Conservation (phyloP, 1,140 invertebrate species). For the Drosophila pallidifrons region DNA sequence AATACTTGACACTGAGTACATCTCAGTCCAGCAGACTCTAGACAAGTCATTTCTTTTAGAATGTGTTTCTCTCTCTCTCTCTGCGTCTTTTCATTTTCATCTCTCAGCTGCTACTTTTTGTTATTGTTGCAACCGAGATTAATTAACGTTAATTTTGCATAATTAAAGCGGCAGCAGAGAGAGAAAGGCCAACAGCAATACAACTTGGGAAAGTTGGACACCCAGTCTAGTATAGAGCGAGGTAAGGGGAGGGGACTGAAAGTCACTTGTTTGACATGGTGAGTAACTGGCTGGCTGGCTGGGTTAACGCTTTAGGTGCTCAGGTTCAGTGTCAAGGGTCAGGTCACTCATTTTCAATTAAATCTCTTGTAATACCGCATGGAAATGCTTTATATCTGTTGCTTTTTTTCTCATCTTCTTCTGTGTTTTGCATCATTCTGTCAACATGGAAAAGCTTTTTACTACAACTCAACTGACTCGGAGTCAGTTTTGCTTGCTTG, state of each 20-base stretch:
- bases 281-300: slow-evolving; percentile 8
- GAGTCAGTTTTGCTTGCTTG: slow-evolving; percentile 3
- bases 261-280: slow-evolving; percentile 9
- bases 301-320: slow-evolving; percentile 23
- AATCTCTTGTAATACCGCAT: slow-evolving; percentile 45
- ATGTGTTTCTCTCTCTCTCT: slow-evolving; percentile 9
- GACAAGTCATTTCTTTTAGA: slow-evolving; percentile 1
- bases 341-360: slow-evolving; percentile 45
- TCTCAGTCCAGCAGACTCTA: background rate
- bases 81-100: slow-evolving; percentile 6
- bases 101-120: slow-evolving; percentile 32
- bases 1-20: background rate
- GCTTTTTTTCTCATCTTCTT: background rate
- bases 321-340: slow-evolving; percentile 52
- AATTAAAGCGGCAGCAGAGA: slow-evolving; percentile 63
- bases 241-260: slow-evolving; percentile 5
- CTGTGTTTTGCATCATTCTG: background rate
- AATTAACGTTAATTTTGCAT: slow-evolving; percentile 83
- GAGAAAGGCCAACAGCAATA: slow-evolving; percentile 51
- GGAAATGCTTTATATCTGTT: slow-evolving; percentile 26
- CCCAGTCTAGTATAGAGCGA: background rate
- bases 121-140: slow-evolving; percentile 68
- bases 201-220: slow-evolving; percentile 29
- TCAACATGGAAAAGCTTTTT: slow-evolving; percentile 51
- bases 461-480: slow-evolving; percentile 3